Evolutionary conservation across 2,797 vertebrate genomes (phyloP).

Genomic region (Siniperca obscura): DNA sequence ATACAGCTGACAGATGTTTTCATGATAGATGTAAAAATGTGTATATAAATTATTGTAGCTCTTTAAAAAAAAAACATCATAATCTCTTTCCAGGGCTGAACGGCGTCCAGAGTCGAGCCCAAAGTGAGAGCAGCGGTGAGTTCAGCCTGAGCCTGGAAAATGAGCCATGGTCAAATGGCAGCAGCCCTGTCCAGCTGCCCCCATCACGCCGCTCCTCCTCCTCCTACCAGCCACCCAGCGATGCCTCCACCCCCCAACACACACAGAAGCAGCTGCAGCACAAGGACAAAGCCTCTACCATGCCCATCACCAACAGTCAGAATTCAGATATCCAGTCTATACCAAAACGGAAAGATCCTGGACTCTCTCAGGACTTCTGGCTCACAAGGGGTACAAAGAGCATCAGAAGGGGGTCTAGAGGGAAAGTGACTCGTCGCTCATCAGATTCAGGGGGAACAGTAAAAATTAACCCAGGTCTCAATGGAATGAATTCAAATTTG

Average conservation of each 20-base stretch:
- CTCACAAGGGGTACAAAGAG: slow-evolving; percentile 75
- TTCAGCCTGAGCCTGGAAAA: slow-evolving; percentile 91
- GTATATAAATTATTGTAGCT: not conserved
- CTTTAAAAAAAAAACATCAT: not conserved
- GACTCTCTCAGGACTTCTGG: slow-evolving; percentile 75
- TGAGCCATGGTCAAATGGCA: slow-evolving; percentile 94
- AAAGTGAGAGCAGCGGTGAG: slow-evolving; percentile 95
- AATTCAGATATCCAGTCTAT: slow-evolving; percentile 33
- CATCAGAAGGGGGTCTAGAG: slow-evolving; percentile 71
- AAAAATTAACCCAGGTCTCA: slow-evolving; percentile 50
- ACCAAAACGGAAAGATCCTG: slow-evolving; percentile 59
- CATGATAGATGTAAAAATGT: not conserved
- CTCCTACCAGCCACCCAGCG: slow-evolving; percentile 77
- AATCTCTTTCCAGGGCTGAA: slow-evolving; percentile 69
- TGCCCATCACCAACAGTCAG: slow-evolving; percentile 31
- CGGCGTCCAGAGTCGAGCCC: slow-evolving; percentile 88
- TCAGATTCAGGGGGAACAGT: slow-evolving; percentile 64
- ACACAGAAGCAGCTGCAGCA: slow-evolving; percentile 78
- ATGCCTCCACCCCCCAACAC: slow-evolving; percentile 83
- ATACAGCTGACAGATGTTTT: slow-evolving; percentile 2
- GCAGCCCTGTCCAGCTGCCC: slow-evolving; percentile 88
- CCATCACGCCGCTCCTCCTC: slow-evolving; percentile 82
- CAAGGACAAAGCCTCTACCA: slow-evolving; percentile 69
- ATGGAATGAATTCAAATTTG: slow-evolving; percentile 38
- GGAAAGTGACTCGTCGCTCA: slow-evolving; percentile 65